Evolutionary conservation across 2,113 vertebrate genomes (phyloP), one percentile per base, ranked within the genome.

Genomic region (Ursus arctos): DNA sequence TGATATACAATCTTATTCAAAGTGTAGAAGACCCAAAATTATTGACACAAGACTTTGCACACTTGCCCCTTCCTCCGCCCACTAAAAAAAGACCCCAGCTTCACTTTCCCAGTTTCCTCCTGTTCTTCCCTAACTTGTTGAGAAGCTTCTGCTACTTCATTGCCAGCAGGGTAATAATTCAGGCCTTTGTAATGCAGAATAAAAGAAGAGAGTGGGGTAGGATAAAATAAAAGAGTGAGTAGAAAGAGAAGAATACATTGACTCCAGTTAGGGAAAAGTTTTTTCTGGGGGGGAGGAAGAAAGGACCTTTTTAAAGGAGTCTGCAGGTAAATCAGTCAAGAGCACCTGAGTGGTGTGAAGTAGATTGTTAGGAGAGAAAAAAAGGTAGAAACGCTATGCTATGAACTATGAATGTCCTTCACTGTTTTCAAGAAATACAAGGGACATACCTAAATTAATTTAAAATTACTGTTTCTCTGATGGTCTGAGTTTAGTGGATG

Each of bases 391-490:
- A 51, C 65, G 4, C 43, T 88, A 19, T 87, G 22, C 33, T 79
- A 1, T 83, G 49, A 83, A 24, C 63, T 79, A 28, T 83, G 31
- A 88, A 87, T 61, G 26, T 84, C 43, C 59, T 95, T 80, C 36
- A 74, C 47, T 59, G 9, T 69, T 94, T 95, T 93, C 14, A 79
- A 84, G 28, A 95, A 83, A 72, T 69, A 16, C 2, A 33, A 87
- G 47, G 55, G 82, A 97, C 74, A 47, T 71, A 81, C 2, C 15
- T 69, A 47, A 86, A 94, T 88, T 71, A 53, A 67, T 81, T 88
- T 92, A 51, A 77, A 93, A 71, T 82, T 94, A 76, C 43, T 47
- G 36, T 93, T 65, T 91, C 47, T 59, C 81, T 77, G 16, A 55
- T 74, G 28, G 10, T 31, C 43, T 77, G 28, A 55, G 28, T 83